Conservation (phyloP, 1,140 invertebrate genomes). For the Elymnias hypermnestra region DNA sequence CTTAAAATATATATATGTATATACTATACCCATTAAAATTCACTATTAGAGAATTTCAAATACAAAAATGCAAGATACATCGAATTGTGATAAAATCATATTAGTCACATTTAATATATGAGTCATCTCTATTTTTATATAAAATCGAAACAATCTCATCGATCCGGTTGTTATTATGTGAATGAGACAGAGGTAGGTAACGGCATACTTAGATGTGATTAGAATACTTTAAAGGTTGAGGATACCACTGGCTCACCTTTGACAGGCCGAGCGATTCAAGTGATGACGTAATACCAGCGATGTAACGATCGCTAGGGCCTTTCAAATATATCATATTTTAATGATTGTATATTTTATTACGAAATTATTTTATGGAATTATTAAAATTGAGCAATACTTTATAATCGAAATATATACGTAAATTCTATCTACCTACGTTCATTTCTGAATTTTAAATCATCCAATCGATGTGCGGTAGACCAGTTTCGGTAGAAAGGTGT, state of each 20-base stretch:
- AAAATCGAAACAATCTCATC: constrained; percentile 24
- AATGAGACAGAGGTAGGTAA: constrained; percentile 26
- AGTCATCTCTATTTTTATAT: constrained; percentile 48
- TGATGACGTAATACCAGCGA: constrained; percentile 55
- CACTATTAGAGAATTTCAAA: too few species aligned
- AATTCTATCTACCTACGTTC: too few species aligned
- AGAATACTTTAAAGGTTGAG: constrained; percentile 64
- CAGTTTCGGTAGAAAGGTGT: too few species aligned
- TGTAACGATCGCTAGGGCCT: constrained; percentile 30
- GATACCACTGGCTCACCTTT: constrained; percentile 49
- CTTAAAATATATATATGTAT: too few species aligned
- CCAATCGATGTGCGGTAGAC: too few species aligned
- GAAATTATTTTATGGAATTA: too few species aligned
- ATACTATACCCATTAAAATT: too few species aligned
- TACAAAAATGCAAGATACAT: too few species aligned
- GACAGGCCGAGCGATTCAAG: constrained; percentile 30
- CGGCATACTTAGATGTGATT: constrained; percentile 27
- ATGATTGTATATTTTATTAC: too few species aligned
- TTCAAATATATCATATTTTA: constrained; percentile 29
- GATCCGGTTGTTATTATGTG: constrained; percentile 30
- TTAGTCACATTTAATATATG: constrained; percentile 17
- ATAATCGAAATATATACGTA: too few species aligned
- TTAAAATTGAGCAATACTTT: too few species aligned
- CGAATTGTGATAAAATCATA: neutral
- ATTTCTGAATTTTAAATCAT: too few species aligned